Evolutionary conservation across 2,797 vertebrate species (phyloP), one percentile per base, ranked within the genome.

Genomic region (Rhabdomys pumilio): DNA sequence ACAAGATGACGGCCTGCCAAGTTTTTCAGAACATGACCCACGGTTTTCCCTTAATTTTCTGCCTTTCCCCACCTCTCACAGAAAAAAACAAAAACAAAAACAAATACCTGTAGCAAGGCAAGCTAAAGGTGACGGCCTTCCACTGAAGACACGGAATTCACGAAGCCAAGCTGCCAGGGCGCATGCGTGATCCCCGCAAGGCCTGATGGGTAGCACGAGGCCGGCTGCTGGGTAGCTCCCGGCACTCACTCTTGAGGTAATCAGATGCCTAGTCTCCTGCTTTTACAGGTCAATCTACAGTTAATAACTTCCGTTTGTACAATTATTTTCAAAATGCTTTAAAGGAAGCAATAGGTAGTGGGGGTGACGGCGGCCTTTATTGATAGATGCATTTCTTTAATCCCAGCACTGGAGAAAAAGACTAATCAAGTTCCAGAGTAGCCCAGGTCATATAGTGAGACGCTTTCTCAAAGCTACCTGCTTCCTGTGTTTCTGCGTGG

Each of bases 261-360:
- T 44, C 26, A 3, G 41, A 22, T 12, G 15, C 41, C 44, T 19
- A 41, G 4, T 22, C 59, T 44, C 57, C 38, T 11, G 61, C 29
- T 44, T 50, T 4, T 13, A 34, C 61, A 0, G 17, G 29, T 20
- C 24, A 10, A 17, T 44, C 79, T 76, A 55, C 22, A 3, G 50
- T 65, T 57, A 93, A 95, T 57, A 93, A 95, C 44, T 92, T 90
- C 38, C n/a, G 81, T 55, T 47, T 69, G 4, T 31, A 67, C 88
- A 31, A 53, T 47, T 59, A 65, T 57, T 93, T 38, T 75, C 63
- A 44, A 19, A 19, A 8, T 0, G 1, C 61, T 89, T 87, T 12
- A 41, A 15, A n/a, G 77, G 31, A 55, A 59, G n/a, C 55, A 13
- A 9, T 24, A 13, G 5, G 34, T 24, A 6, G 53, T n/a, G 13